Conservation (phyloP, 2,888 invertebrate genomes). For the Gryllus longicercus region DNA sequence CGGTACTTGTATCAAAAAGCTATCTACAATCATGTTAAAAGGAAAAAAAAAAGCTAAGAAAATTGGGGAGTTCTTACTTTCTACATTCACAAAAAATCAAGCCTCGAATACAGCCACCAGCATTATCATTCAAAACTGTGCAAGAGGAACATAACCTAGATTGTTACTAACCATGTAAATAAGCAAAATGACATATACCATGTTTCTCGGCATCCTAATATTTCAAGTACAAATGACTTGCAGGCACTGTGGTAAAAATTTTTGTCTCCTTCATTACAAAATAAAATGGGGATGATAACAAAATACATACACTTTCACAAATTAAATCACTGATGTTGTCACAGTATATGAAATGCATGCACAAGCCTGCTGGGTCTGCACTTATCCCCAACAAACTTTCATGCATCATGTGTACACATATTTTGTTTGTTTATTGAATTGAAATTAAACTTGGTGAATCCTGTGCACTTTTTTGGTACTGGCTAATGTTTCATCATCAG, state of each 20-base stretch:
- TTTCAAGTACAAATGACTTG: constrained; percentile 17
- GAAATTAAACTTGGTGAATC: no score
- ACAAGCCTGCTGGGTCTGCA: not conserved
- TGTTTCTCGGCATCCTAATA: not conserved
- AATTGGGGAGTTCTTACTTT: not conserved
- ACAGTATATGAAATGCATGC: not conserved
- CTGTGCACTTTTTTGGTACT: no score
- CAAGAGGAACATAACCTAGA: constrained; percentile 8
- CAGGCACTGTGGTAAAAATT: constrained; percentile 11
- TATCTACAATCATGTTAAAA: not conserved
- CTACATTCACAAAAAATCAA: constrained; percentile 17
- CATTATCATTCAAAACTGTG: constrained; percentile 11
- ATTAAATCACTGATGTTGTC: not conserved
- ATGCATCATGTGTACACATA: not conserved
- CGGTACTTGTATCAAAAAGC: constrained; percentile 1
- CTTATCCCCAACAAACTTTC: not conserved
- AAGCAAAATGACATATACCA: constrained; percentile 11
- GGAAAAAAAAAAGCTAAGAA: not conserved
- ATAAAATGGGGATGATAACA: not conserved
- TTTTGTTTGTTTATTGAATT: no score
- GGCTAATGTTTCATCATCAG: no score
- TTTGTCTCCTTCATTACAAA: constrained; percentile 3
- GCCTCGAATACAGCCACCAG: constrained; percentile 7
- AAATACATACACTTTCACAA: not conserved
- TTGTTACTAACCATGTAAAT: not conserved